Percentiles rank a stretch among this genome's conserved stretches.
phyloP scores from a whole-genome alignment of 2,797 vertebrate species.

The Hydrocynus forskahlii region DNA sequence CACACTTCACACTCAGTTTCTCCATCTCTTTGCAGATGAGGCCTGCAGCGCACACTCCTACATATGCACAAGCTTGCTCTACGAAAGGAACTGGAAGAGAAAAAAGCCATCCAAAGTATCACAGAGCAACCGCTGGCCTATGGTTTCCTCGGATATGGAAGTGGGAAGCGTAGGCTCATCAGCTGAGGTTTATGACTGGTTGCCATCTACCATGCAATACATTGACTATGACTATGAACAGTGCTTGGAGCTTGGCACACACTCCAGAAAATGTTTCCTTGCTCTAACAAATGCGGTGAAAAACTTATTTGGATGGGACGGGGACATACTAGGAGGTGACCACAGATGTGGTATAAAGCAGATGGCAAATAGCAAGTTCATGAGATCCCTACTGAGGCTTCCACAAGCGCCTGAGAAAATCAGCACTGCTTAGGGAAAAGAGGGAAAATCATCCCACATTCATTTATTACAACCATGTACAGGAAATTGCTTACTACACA shows the following conservation, averaged over 20 bases:
- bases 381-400: slow-evolving; percentile 8
- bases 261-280: not conserved
- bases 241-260: not conserved
- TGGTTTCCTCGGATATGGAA: not conserved
- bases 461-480: not conserved
- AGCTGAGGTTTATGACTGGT: slow-evolving; percentile 16
- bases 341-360: slow-evolving; percentile 10
- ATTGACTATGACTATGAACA: slow-evolving; percentile 16
- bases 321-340: not conserved
- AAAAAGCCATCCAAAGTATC: slow-evolving; percentile 34
- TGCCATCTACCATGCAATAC: slow-evolving; percentile 1
- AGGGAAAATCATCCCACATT: not conserved
- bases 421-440: not conserved
- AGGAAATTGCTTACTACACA: not conserved
- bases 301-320: slow-evolving; percentile 6
- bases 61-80: slow-evolving; percentile 24
- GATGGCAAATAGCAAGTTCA: not conserved
- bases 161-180: not conserved
- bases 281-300: slow-evolving; percentile 9
- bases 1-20: slow-evolving; percentile 29
- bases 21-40: slow-evolving; percentile 6
- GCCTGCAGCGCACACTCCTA: not conserved
- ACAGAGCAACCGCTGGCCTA: slow-evolving; percentile 29
- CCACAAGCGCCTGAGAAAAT: not conserved
- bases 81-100: slow-evolving; percentile 7